Evolutionary conservation across 2,113 vertebrate species (phyloP).

Genomic region (Scytalopus superciliaris): DNA sequence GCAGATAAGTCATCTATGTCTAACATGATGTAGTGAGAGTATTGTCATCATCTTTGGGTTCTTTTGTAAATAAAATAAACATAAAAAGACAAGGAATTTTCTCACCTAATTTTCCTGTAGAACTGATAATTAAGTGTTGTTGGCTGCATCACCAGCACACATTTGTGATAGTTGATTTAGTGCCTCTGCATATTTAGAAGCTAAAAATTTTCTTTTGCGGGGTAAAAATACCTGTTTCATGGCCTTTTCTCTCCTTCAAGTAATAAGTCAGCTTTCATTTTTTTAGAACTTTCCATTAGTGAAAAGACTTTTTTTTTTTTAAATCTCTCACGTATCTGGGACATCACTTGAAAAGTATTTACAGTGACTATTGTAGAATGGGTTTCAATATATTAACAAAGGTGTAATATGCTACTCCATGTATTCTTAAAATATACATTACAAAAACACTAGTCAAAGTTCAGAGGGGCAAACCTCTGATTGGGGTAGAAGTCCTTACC

Average conservation of each 20-base stretch:
- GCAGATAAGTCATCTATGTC: slow-evolving; percentile 2
- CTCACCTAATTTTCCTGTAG: slow-evolving; percentile 84
- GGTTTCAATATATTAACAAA: not conserved
- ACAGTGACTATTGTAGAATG: not conserved
- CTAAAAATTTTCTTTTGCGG: slow-evolving; percentile 62
- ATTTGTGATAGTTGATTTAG: slow-evolving; percentile 75
- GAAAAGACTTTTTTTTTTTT: not conserved
- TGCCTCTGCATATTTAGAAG: slow-evolving; percentile 81
- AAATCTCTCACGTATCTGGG: not conserved
- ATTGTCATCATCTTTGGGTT: slow-evolving; percentile 62
- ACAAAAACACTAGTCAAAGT: not conserved
- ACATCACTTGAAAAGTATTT: not conserved
- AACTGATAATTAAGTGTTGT: slow-evolving; percentile 86
- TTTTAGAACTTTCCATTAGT: not conserved
- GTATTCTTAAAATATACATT: not conserved
- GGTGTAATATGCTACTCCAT: not conserved
- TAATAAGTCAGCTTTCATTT: not conserved
- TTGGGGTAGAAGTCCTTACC: not conserved
- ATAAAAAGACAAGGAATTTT: slow-evolving; percentile 84
- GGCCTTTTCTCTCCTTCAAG: slow-evolving; percentile 18
- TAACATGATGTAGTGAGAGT: slow-evolving; percentile 48
- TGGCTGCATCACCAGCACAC: slow-evolving; percentile 74
- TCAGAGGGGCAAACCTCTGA: not conserved
- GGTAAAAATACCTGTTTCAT: slow-evolving; percentile 65
- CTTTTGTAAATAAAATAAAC: slow-evolving; percentile 82